Evolutionary conservation across 2,113 vertebrate genomes (phyloP).

Genomic region (Cynocephalus volans): DNA sequence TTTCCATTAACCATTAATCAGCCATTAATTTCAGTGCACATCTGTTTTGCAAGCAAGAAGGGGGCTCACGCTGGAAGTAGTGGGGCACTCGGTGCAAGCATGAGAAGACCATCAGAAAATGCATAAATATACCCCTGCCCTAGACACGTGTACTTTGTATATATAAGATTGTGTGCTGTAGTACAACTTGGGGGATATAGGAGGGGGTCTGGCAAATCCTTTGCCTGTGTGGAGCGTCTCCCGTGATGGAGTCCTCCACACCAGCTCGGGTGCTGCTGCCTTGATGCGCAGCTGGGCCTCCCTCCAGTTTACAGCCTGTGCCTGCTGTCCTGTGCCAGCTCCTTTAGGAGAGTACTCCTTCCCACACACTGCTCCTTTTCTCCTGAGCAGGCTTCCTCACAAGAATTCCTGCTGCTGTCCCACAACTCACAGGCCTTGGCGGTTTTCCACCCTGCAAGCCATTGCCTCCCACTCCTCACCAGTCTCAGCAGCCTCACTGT

Average conservation of each 20-base stretch:
- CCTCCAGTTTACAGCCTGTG: fast-evolving
- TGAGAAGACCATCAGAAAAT: not conserved
- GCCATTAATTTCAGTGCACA: not conserved
- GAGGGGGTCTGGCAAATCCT: too few relatives aligned
- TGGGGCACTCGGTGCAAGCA: too few relatives aligned
- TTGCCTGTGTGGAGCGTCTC: fast-evolving
- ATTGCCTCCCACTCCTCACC: not conserved
- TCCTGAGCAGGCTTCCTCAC: not conserved
- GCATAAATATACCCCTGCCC: not conserved
- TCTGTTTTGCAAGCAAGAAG: not conserved
- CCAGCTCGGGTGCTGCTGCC: fast-evolving
- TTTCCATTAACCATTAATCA: not conserved
- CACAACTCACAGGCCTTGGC: not conserved
- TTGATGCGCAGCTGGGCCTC: too few relatives aligned
- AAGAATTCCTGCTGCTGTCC: not conserved
- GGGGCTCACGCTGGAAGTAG: not conserved
- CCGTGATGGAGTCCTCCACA: fast-evolving
- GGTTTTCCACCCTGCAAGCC: not conserved
- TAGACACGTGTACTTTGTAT: not conserved
- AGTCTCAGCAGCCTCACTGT: not conserved
- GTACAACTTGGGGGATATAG: not conserved
- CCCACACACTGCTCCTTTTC: not conserved
- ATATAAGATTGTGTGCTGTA: fast-evolving
- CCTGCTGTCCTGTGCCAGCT: not conserved
- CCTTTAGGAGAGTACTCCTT: not conserved